These are phyloP conservation scores for fruit fly (Drosophila melanogaster) DNA, from an alignment of 1,140 invertebrate species.

Conservation along the genomic window Release_6_plus_ISO1_MT NT_033779.5:19611001-19611500, in stretches of 20 bases:
- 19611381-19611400: slow-evolving; percentile 14
- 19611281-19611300: slow-evolving; percentile 8
- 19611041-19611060: slow-evolving; percentile 84
- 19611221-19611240: background rate
- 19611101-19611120: slow-evolving; percentile 82
- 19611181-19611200: slow-evolving; percentile 3
- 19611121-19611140: slow-evolving; percentile 39
- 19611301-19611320: slow-evolving; percentile 40
- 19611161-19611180: slow-evolving; percentile 28
- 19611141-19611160: slow-evolving; percentile 37
- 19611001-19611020: slow-evolving; percentile 48
- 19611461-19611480: slow-evolving; percentile 51
- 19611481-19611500: slow-evolving; percentile 14
- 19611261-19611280: background rate
- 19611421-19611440: no score
- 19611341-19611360: slow-evolving; percentile 62
- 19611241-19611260: background rate
- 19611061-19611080: slow-evolving; percentile 84
- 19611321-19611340: slow-evolving; percentile 26
- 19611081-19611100: slow-evolving; percentile 84
- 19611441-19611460: background rate
- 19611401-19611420: no score
- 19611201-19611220: slow-evolving; percentile 17
- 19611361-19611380: slow-evolving; percentile 23
- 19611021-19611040: slow-evolving; percentile 72